These are phyloP conservation scores for Poeciliopsis turneri DNA, from an alignment of 2,797 vertebrate genomes.

Conservation along the genomic window DNA sequence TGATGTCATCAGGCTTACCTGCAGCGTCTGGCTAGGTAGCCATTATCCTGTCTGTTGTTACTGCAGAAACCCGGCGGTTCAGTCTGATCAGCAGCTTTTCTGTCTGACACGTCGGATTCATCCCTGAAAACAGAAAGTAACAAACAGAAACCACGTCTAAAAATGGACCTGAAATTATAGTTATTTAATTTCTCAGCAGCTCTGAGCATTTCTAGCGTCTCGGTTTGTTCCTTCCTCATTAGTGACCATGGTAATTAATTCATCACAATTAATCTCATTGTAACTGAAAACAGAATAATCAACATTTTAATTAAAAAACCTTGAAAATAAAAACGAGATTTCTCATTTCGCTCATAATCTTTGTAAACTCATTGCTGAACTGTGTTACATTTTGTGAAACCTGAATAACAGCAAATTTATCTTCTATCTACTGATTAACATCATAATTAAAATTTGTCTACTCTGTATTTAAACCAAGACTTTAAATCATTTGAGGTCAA, in stretches of 20 bases:
- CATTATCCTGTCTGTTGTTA: not conserved
- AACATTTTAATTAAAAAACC: too few species aligned
- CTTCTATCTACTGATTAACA: too few species aligned
- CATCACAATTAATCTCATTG: too few species aligned
- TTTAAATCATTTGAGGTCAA: not conserved
- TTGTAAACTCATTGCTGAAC: too few species aligned
- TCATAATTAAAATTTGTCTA: too few species aligned
- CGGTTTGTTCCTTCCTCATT: too few species aligned
- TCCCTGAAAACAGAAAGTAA: not conserved
- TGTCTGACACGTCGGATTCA: not conserved
- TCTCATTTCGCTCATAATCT: too few species aligned
- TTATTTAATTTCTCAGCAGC: not conserved
- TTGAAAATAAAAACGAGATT: too few species aligned
- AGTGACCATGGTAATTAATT: too few species aligned
- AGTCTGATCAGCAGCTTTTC: not conserved
- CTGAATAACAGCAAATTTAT: not conserved
- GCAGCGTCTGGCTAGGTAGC: not conserved
- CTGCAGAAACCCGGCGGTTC: conserved; percentile 8
- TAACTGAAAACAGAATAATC: too few species aligned
- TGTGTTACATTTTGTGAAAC: not conserved
- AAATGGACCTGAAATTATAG: not conserved
- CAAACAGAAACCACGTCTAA: not conserved
- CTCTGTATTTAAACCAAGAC: not conserved
- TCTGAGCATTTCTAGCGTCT: not conserved
- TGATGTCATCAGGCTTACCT: not conserved